Evolutionary conservation across 2,113 vertebrate species (phyloP), one percentile per base, ranked within the genome.

Genomic region (Nesogale talazaci): DNA sequence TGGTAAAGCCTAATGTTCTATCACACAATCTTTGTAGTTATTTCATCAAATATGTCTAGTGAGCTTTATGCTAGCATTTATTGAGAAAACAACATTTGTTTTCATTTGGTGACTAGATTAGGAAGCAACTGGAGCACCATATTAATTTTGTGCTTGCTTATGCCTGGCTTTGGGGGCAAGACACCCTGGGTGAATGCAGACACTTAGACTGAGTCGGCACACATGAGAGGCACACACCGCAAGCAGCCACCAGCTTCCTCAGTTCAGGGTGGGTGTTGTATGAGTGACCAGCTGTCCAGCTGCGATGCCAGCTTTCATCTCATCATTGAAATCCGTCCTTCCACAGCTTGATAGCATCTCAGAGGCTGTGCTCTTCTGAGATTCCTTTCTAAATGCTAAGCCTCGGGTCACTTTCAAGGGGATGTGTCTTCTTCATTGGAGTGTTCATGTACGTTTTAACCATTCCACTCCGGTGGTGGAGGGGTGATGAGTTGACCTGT

Each of bases 71-170:
- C 3, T 20, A 1, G 38, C 19, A 34, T 29, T 91, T 78, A 38
- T 40, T 84, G 84, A 38, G 56, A 74, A 94, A 92, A 63, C 56
- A 42, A 63, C 25, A 36, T 78, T 70, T 75, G 34, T 81, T 90
- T 70, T 12, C 56, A 12, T 27, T 29, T n/a, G 40, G 83, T 40
- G 20, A 59, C 25, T 12, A 20, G 72, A 11, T 82, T 59, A 27
- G 67, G 46, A 36, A 31, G 15, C 11, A 31, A 52, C 31, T 10
- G 82, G 84, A 46, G 67, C 38, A 12, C 65, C 3, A 10, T 0
- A 3, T 63, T 84, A 75, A 34, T 56, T 86, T 76, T 29, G 16
- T 16, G 38, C n/a, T 83, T 63, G 79, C 63, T 88, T 15, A 29
- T 38, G 46, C 12, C 42, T 70, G 40, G 31, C 65, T 52, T 61